Conservation (phyloP, 2,113 vertebrate species). For the Elachura formosa region DNA sequence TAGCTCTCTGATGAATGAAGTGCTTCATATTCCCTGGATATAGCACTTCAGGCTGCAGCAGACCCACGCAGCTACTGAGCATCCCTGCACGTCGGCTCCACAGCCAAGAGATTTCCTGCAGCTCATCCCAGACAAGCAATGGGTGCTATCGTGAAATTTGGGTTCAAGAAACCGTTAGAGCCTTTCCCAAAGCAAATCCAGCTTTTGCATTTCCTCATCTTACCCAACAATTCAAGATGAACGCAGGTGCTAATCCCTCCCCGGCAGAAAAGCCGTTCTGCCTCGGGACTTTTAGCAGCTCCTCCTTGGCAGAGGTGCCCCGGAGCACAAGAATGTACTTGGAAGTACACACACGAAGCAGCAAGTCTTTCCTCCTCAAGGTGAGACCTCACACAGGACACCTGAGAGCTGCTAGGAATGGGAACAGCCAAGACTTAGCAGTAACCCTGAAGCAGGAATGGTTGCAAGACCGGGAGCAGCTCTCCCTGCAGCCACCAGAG, state of each 20-base stretch:
- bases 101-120: background rate
- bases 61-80: background rate
- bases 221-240: background rate
- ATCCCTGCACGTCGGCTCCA: accelerated
- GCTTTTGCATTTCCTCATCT: background rate
- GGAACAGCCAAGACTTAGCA: background rate
- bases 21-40: background rate
- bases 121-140: background rate
- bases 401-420: background rate
- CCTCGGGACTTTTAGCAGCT: background rate
- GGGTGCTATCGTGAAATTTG: accelerated
- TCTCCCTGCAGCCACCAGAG: background rate
- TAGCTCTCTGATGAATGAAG: conserved; percentile 6
- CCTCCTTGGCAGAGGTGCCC: background rate
- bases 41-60: background rate
- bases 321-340: accelerated
- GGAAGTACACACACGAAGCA: background rate
- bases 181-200: background rate
- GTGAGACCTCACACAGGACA: background rate
- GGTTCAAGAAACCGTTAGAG: background rate
- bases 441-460: background rate
- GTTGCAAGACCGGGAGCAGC: background rate
- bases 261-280: background rate
- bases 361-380: background rate
- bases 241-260: background rate